Evolutionary conservation across 2,797 vertebrate genomes (phyloP), one percentile per base, ranked within the genome.

Genomic region (Nothura maculosa): DNA sequence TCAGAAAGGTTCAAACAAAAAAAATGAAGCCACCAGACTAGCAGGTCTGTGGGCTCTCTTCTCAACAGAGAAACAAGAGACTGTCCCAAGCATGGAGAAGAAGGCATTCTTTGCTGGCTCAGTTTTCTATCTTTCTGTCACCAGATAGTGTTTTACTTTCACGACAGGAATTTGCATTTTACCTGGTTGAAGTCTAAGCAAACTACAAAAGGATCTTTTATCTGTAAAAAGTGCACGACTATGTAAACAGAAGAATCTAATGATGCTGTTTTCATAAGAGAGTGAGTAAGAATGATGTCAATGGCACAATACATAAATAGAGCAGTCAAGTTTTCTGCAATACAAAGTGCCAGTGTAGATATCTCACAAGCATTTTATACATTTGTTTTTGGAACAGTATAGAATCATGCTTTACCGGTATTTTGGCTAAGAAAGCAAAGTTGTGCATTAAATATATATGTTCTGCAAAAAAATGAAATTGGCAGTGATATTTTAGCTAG

Each of bases 251-350:
- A 68, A 50, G 58, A 82, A 43, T 63, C 19, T 81, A 34, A 18
- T 24, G 18, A 43, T 9, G 0, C 16, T 61, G 13, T 25, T 67
- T 75, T 55, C 75, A 28, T 55, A 38, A 62, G 68, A 52, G 22
- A 52, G 5, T 1, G 13, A 90, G 64, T 70, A 72, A 77, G 38
- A 54, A 58, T 16, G 7, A 81, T 4, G 0, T 95, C 90, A 92
- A 64, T 69, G 81, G 52, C 57, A 64, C 77, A 74, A 74, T 21
- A 69, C 2, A 0, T 81, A 74, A 96, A 88, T 55, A 92, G 74
- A 94, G 57, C 70, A 96, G 85, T 91, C 85, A 91, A 36, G 42
- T 94, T 87, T 77, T 81, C 90, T 89, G 69, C 91, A 82, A 85
- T 36, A 68, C 0, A 2, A 82, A 94, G 66, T 12, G n/a, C 78